Evolutionary conservation across 2,113 vertebrate species (phyloP).

Genomic region (Amblyornis subalaris): DNA sequence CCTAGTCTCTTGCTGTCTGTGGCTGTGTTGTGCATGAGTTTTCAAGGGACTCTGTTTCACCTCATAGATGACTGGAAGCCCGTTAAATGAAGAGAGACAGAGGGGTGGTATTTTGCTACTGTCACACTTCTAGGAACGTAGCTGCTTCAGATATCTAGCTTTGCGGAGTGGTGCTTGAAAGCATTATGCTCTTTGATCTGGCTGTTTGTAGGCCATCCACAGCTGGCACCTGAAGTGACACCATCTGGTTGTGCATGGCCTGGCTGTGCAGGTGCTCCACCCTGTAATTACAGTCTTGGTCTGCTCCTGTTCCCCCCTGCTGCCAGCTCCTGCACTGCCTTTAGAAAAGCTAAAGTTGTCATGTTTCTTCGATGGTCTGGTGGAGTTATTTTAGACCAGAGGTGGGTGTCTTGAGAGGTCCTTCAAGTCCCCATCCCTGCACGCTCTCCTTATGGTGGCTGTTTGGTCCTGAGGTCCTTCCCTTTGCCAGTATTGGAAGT

Average conservation of each 20-base stretch:
- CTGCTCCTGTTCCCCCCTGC: not conserved
- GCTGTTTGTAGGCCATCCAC: not conserved
- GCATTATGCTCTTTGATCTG: not conserved
- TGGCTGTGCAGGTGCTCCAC: not conserved
- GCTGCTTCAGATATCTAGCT: not conserved
- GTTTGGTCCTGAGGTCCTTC: rapidly evolving
- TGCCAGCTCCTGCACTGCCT: not conserved
- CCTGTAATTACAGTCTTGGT: not conserved
- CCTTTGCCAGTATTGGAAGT: not conserved
- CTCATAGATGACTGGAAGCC: conserved; percentile 11
- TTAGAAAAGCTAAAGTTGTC: not conserved
- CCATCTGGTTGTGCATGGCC: not conserved
- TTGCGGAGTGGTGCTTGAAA: not conserved
- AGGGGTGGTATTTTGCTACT: conserved; percentile 18
- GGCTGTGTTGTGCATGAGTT: not conserved
- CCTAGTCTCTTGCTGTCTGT: not conserved
- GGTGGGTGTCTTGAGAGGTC: not conserved
- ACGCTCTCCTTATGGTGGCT: not conserved
- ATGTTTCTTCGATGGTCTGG: not conserved
- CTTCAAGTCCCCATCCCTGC: not conserved
- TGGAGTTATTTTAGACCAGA: not conserved
- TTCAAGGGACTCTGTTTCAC: conserved; percentile 26
- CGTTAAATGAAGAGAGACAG: not conserved
- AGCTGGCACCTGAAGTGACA: not conserved
- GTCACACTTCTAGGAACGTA: not conserved